Evolutionary conservation across 2,797 vertebrate species (phyloP).

Genomic region (Chrosomus eos): DNA sequence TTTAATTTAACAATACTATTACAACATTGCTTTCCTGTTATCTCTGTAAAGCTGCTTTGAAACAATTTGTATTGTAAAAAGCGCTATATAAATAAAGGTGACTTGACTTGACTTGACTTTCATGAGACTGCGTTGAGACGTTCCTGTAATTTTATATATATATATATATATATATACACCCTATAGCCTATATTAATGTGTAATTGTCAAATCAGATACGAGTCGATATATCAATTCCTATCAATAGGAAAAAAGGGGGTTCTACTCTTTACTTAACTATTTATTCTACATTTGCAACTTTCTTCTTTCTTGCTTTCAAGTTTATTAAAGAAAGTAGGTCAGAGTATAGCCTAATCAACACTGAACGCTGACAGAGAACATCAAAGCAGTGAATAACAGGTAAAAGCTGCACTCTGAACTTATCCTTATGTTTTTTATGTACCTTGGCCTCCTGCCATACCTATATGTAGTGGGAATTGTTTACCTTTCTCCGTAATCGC

Average conservation of each 20-base stretch:
- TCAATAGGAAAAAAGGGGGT: not conserved
- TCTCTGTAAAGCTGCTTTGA: too few relatives aligned
- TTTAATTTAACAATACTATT: too few relatives aligned
- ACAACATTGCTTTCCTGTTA: too few relatives aligned
- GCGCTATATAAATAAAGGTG: too few relatives aligned
- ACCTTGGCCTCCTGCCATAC: constrained; percentile 46
- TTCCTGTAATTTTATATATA: too few relatives aligned
- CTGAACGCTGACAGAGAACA: not conserved
- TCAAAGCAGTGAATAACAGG: constrained; percentile 17
- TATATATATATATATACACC: too few relatives aligned
- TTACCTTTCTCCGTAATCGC: constrained; percentile 47
- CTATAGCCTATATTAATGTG: not conserved
- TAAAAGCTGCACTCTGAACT: constrained; percentile 43
- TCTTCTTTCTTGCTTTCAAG: not conserved
- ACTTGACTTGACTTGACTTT: too few relatives aligned
- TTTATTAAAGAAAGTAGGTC: constrained; percentile 13
- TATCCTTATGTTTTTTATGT: constrained; percentile 43
- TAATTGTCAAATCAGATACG: not conserved
- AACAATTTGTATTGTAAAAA: too few relatives aligned
- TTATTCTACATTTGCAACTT: not conserved
- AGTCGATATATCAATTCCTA: too few relatives aligned
- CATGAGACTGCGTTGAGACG: too few relatives aligned
- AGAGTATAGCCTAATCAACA: not conserved
- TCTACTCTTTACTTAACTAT: not conserved
- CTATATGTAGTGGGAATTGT: constrained; percentile 44